These are phyloP conservation scores for Drosophila asahinai DNA, from an alignment of 1,140 invertebrate species.

Conservation along the genomic window DNA sequence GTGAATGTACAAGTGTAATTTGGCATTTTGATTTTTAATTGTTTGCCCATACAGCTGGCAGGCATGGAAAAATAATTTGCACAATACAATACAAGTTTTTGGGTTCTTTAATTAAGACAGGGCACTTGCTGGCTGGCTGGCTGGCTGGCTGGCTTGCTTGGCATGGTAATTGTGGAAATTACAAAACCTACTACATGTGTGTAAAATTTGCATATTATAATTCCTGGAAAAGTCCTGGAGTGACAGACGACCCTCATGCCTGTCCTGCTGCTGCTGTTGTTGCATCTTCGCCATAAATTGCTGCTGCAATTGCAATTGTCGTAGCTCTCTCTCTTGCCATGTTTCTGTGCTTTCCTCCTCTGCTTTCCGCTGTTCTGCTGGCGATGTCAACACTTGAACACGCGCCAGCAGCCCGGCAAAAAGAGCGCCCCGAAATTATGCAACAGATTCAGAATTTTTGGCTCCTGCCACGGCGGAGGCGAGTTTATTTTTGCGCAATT, in stretches of 20 bases:
- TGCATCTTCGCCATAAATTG: slow-evolving; percentile 63
- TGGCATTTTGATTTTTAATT: slow-evolving; percentile 83
- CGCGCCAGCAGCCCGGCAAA: slow-evolving; percentile 65
- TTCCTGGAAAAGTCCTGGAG: slow-evolving; percentile 28
- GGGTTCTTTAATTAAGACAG: slow-evolving; percentile 67
- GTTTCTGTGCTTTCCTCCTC: slow-evolving; percentile 2
- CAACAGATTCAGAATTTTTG: slow-evolving; percentile 77
- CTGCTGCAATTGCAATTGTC: slow-evolving; percentile 71
- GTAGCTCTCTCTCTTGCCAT: slow-evolving; percentile 4
- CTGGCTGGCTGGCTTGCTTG: slow-evolving; percentile 2
- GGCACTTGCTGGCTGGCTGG: slow-evolving; percentile 8
- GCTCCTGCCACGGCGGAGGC: slow-evolving; percentile 30
- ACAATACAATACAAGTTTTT: slow-evolving; percentile 53
- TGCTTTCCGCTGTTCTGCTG: slow-evolving; percentile 15
- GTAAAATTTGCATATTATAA: slow-evolving; percentile 77
- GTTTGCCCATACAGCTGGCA: slow-evolving; percentile 69
- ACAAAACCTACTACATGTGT: slow-evolving; percentile 56
- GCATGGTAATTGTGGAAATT: slow-evolving; percentile 66
- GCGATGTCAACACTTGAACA: slow-evolving; percentile 80
- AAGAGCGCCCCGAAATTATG: slow-evolving; percentile 70
- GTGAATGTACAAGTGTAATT: slow-evolving; percentile 81
- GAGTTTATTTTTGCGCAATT: slow-evolving; percentile 80
- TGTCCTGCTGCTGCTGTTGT: slow-evolving; percentile 23
- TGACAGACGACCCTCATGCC: slow-evolving; percentile 46
- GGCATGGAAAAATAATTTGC: slow-evolving; percentile 72